phyloP scores from a whole-genome alignment of 2,113 vertebrate genomes.

The Triplophysa siluroides region DNA sequence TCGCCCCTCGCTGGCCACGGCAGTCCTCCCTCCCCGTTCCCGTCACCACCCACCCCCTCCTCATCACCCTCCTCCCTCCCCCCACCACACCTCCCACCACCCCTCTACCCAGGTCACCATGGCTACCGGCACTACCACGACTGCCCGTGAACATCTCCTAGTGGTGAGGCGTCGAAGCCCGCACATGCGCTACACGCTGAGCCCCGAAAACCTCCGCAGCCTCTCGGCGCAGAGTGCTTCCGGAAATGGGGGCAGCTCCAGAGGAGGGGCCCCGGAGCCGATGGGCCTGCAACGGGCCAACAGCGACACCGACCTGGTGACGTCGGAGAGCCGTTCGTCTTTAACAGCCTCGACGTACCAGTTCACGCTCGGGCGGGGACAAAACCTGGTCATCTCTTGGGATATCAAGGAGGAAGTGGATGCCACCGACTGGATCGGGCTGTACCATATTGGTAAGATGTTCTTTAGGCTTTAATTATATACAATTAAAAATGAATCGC shows the following conservation, averaged over 20 bases:
- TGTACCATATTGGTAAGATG: constrained; percentile 94
- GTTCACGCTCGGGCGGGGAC: constrained; percentile 86
- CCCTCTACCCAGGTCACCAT: constrained; percentile 41
- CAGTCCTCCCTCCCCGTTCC: constrained; percentile 66
- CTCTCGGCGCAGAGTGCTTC: constrained; percentile 73
- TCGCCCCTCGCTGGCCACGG: constrained; percentile 70
- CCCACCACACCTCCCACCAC: constrained; percentile 49
- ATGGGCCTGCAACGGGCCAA: constrained; percentile 91
- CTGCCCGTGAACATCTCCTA: constrained; percentile 88
- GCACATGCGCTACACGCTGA: constrained; percentile 86
- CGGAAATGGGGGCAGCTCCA: background rate
- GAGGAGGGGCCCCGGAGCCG: constrained; percentile 65
- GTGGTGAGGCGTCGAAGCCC: constrained; percentile 87
- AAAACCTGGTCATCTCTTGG: constrained; percentile 97
- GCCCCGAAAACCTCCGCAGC: constrained; percentile 88
- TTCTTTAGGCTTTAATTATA: no score
- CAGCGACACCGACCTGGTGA: constrained; percentile 95
- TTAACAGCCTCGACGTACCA: constrained; percentile 92
- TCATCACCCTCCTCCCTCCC: constrained; percentile 39
- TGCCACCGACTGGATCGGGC: constrained; percentile 96
- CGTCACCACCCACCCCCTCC: constrained; percentile 58
- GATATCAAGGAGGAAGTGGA: constrained; percentile 99
- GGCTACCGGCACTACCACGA: constrained; percentile 57
- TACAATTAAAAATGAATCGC: no score
- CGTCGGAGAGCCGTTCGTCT: constrained; percentile 94